Percentiles rank a stretch among this genome's conserved stretches.
Evolutionary conservation across 1,140 invertebrate species (phyloP).

Genomic region (Drosophila tropicalis): DNA sequence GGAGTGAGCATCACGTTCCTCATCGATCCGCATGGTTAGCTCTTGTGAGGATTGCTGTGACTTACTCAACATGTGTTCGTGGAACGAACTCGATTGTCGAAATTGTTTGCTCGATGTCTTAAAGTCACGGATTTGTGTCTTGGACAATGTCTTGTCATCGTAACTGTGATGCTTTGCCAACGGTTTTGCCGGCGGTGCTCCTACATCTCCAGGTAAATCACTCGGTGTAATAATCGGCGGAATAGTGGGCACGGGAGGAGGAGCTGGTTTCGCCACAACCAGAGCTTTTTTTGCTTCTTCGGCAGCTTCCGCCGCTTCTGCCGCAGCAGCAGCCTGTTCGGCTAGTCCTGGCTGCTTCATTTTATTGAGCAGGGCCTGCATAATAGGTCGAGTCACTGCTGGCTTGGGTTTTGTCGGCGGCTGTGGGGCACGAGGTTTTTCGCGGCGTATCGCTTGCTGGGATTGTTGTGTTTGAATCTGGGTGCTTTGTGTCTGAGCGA

Average conservation of each 20-base stretch:
- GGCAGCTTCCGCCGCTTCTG: slow-evolving; percentile 56
- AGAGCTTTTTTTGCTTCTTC: slow-evolving; percentile 20
- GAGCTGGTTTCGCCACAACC: slow-evolving; percentile 40
- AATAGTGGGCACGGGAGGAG: slow-evolving; percentile 65
- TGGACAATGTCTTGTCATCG: slow-evolving; percentile 86
- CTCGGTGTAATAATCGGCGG: slow-evolving; percentile 72
- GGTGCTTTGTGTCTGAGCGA: slow-evolving; percentile 23
- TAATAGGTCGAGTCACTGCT: slow-evolving; percentile 73
- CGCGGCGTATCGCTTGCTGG: slow-evolving; percentile 53
- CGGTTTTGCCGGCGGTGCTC: slow-evolving; percentile 84
- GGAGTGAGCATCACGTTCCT: slow-evolving; percentile 67
- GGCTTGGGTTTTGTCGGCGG: slow-evolving; percentile 74
- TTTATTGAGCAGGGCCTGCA: slow-evolving; percentile 78
- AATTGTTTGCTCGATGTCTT: slow-evolving; percentile 85
- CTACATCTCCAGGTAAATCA: slow-evolving; percentile 66
- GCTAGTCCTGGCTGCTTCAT: slow-evolving; percentile 75
- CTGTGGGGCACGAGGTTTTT: slow-evolving; percentile 68
- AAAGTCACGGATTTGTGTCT: slow-evolving; percentile 86
- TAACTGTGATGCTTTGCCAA: slow-evolving; percentile 86
- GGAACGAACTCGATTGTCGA: slow-evolving; percentile 86
- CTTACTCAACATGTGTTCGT: slow-evolving; percentile 85
- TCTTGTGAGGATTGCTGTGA: slow-evolving; percentile 79
- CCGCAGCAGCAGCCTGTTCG: slow-evolving; percentile 68
- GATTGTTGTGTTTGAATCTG: slow-evolving; percentile 70
- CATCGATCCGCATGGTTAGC: slow-evolving; percentile 70